phyloP scores from a whole-genome alignment of 2,888 invertebrate genomes.

The Tetragonisca angustula region DNA sequence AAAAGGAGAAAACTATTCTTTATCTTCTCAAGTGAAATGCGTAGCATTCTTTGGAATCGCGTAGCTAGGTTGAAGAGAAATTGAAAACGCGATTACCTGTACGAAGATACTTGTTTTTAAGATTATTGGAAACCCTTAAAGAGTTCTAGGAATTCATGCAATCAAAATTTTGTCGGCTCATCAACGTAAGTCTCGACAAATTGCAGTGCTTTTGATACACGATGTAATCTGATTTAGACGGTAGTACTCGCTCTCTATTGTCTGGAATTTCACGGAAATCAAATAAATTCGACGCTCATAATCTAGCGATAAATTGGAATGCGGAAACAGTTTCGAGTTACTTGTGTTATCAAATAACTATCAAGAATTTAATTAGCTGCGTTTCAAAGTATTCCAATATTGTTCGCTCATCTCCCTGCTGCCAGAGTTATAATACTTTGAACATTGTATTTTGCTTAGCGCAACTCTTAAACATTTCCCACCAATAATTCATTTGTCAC shows the following conservation, averaged over 20 bases:
- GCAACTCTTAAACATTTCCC: no score
- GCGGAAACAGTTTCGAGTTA: not conserved
- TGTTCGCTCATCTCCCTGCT: not conserved
- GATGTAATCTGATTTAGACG: slow-evolving; percentile 2
- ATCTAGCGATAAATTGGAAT: slow-evolving; percentile 3
- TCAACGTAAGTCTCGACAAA: not conserved
- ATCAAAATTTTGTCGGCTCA: not conserved
- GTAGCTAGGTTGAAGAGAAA: not conserved
- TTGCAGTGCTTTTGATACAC: not conserved
- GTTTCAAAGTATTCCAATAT: not conserved
- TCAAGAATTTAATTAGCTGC: not conserved
- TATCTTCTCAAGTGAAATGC: no score
- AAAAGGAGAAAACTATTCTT: no score
- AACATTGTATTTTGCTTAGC: no score
- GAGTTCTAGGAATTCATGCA: no score
- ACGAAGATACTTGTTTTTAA: not conserved
- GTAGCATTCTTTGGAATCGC: not conserved
- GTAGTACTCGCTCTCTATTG: not conserved
- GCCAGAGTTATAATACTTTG: no score
- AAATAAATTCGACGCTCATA: not conserved
- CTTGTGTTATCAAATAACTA: not conserved
- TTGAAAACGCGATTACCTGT: fast-evolving
- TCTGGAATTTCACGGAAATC: not conserved
- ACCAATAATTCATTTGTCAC: not conserved
- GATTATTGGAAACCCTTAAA: no score